A percentile compares a stretch with the other conserved stretches of the same genome.
Conservation (phyloP, 2,113 vertebrate genomes). For the Solea senegalensis region DNA sequence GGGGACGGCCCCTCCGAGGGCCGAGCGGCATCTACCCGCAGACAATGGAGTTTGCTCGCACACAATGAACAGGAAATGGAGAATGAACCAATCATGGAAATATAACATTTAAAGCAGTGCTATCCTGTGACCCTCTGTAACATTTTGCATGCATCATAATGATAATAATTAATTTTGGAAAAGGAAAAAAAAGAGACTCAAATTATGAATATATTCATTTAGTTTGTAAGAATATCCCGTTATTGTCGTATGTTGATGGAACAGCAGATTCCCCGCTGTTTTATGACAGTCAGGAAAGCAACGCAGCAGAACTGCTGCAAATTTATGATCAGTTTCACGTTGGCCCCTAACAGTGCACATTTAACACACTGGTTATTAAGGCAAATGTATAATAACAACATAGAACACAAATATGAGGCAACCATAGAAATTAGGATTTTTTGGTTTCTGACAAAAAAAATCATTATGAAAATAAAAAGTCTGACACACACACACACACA, state of each 20-base stretch:
- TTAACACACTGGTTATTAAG: conserved; percentile 5
- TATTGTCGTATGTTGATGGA: conserved; percentile 58
- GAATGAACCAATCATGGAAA: conserved; percentile 83
- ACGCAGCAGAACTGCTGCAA: conserved; percentile 29
- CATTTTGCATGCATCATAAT: conserved; percentile 70
- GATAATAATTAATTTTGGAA: conserved; percentile 63
- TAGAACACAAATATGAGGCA: conserved; percentile 6
- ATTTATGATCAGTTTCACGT: conserved; percentile 42
- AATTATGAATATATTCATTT: conserved; percentile 68
- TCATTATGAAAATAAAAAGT: not conserved
- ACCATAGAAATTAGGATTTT: not conserved
- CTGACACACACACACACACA: too few relatives aligned
- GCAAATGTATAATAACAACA: not conserved
- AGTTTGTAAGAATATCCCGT: conserved; percentile 55
- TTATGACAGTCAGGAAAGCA: conserved; percentile 38
- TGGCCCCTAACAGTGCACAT: conserved; percentile 10
- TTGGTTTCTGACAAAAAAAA: conserved; percentile 1
- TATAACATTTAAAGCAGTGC: conserved; percentile 79
- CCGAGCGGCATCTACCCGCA: conserved; percentile 66
- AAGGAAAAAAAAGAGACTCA: conserved; percentile 33
- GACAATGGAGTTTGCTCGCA: conserved; percentile 77
- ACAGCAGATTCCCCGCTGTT: conserved; percentile 58
- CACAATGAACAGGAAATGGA: conserved; percentile 84
- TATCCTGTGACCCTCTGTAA: conserved; percentile 56
- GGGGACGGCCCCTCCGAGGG: conserved; percentile 78